phyloP scores from a whole-genome alignment of 2,797 vertebrate species.

The Falco peregrinus region DNA sequence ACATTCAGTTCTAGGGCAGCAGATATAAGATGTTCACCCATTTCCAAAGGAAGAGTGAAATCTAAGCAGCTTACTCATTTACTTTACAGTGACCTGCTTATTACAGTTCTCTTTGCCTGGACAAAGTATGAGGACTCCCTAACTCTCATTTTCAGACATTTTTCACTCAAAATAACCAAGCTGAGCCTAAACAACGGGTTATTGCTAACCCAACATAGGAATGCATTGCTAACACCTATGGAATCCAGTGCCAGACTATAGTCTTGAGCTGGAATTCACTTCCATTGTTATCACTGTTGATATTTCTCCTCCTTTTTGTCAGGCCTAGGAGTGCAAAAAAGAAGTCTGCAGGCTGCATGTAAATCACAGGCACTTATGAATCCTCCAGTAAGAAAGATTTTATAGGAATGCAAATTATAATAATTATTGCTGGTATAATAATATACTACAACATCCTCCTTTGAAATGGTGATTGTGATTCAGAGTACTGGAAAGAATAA shows the following conservation, averaged over 20 bases:
- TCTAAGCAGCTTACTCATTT: not conserved
- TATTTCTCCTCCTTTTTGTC: not conserved
- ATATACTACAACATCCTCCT: not conserved
- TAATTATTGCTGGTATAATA: not conserved
- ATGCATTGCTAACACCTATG: not conserved
- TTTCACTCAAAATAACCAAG: not conserved
- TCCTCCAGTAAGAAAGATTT: not conserved
- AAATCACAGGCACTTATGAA: not conserved
- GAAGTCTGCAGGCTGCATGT: not conserved
- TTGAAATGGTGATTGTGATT: not conserved
- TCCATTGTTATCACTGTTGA: not conserved
- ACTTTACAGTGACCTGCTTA: not conserved
- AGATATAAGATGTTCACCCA: not conserved
- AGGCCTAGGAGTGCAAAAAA: not conserved
- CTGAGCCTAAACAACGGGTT: not conserved
- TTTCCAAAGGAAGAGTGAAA: not conserved
- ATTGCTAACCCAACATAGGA: not conserved
- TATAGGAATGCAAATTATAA: not conserved
- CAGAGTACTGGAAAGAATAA: not conserved
- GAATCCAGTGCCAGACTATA: not conserved
- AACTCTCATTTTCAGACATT: not conserved
- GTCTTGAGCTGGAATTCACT: not conserved
- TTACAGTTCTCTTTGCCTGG: not conserved
- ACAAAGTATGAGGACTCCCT: not conserved
- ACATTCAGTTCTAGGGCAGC: not conserved